phyloP scores from a whole-genome alignment of 2,113 vertebrate genomes.

The Philantomba maxwellii region DNA sequence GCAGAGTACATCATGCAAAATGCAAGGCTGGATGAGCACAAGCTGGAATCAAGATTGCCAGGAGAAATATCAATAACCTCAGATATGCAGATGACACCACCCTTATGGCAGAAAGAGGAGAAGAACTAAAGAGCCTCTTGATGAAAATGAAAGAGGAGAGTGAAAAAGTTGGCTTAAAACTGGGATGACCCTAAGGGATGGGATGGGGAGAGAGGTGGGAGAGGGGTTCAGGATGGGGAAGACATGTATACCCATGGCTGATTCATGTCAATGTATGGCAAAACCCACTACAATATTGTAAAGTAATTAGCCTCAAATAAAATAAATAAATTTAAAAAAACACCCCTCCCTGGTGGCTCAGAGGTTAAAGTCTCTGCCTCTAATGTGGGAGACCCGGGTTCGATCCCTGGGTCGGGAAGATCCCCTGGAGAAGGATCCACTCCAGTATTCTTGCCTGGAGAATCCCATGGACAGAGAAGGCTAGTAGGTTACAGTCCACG shows the following conservation, averaged over 20 bases:
- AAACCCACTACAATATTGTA: not conserved
- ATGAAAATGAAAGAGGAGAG: not conserved
- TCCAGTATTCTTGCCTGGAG: too few relatives aligned
- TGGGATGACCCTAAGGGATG: not conserved
- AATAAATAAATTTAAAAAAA: not conserved
- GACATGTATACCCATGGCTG: not conserved
- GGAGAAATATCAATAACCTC: not conserved
- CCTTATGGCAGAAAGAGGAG: not conserved
- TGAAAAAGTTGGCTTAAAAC: not conserved
- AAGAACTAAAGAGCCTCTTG: not conserved
- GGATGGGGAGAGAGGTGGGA: not conserved
- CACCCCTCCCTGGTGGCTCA: too few relatives aligned
- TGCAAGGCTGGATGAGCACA: not conserved
- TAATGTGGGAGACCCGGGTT: too few relatives aligned
- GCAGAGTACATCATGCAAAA: not conserved
- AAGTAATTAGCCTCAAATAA: not conserved
- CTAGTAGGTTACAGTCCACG: too few relatives aligned
- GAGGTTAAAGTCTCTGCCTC: too few relatives aligned
- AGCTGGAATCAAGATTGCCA: not conserved
- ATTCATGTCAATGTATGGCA: not conserved
- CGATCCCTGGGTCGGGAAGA: too few relatives aligned
- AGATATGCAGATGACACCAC: not conserved
- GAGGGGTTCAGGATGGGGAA: not conserved
- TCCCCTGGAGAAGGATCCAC: accelerated
- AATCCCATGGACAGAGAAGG: too few relatives aligned